phyloP scores from a whole-genome alignment of 2,888 invertebrate species.

The Deilephila porcellus region DNA sequence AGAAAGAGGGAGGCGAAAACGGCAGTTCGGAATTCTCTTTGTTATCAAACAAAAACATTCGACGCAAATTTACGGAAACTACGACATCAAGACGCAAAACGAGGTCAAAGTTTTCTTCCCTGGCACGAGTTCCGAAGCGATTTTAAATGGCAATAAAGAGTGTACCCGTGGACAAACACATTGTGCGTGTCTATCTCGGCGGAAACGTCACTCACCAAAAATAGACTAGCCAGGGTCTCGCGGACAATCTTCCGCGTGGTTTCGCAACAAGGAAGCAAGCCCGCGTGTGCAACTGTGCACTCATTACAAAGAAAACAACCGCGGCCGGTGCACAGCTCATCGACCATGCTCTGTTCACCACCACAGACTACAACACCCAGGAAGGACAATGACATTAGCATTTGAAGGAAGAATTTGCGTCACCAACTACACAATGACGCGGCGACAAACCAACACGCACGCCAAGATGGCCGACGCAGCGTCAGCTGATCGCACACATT shows the following conservation, averaged over 20 bases:
- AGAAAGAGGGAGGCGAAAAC: neutral
- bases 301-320: conserved; percentile 47
- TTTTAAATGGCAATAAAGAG: conserved; percentile 46
- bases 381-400: conserved; percentile 78
- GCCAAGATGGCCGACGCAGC: conserved; percentile 79
- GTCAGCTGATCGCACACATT: conserved; percentile 83
- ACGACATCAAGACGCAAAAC: conserved; percentile 49
- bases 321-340: conserved; percentile 28
- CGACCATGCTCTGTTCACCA: conserved; percentile 36
- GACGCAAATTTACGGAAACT: conserved; percentile 57
- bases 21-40: conserved; percentile 24
- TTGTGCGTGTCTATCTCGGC: conserved; percentile 53
- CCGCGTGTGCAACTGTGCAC: conserved; percentile 24
- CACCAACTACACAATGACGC: conserved; percentile 77
- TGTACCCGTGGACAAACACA: conserved; percentile 29
- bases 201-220: conserved; percentile 75
- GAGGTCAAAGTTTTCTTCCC: conserved; percentile 61
- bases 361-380: conserved; percentile 50
- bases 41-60: conserved; percentile 54
- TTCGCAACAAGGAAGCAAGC: conserved; percentile 62
- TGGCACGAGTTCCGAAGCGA: conserved; percentile 50
- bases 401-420: conserved; percentile 73
- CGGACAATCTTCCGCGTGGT: conserved; percentile 67
- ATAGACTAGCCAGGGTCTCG: conserved; percentile 77
- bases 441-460: conserved; percentile 72